Evolutionary conservation across 2,888 invertebrate species (phyloP), one percentile per base, ranked within the genome.

Genomic region (Stramonita haemastoma): DNA sequence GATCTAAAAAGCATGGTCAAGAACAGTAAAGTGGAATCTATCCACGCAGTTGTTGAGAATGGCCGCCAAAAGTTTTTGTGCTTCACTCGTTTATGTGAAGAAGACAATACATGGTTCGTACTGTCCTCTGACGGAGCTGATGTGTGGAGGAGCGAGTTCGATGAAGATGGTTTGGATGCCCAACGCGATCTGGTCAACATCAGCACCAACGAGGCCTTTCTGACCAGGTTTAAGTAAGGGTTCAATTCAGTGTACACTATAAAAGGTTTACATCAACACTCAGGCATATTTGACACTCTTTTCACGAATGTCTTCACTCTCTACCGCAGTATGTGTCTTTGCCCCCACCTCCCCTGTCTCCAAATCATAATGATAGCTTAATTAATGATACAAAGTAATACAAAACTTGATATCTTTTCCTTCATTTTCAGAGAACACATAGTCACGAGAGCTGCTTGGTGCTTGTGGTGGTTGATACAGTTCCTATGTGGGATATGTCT

Each of bases 91-190:
- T 88, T 93, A 66, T 88, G 36, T n/a, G 87, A 90, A 32, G 84
- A 90, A 34, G 81, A 89, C 26, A 89, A 92, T 29, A 46, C 84
- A 15, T 94, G 94, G 94, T 90, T 92, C 19, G 84, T 95, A 13
- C 91, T 92, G 88, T 94, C 93, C 0, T 94, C 93, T 5, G 94
- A 95, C 91, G 95, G 95, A 6, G 90, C 93, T 11, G 93, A 94
- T 26, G 90, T 95, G n/a, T 95, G 95, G 95, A 91, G 92, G 84
- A 87, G 91, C 0, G 93, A 94, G 77, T 86, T 94, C 66, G 94
- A 94, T 89, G 92, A 92, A 57, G 93, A 94, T 17, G 94, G 94
- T 29, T 87, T 94, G 15, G 94, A 95, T 19, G 92, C 94, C 2
- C 91, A 93, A 22, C 91, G 92, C 90, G 95, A 95, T 87, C 89